These are phyloP conservation scores for Pandemis corylana DNA, from an alignment of 2,888 invertebrate species.

Conservation along the genomic window DNA sequence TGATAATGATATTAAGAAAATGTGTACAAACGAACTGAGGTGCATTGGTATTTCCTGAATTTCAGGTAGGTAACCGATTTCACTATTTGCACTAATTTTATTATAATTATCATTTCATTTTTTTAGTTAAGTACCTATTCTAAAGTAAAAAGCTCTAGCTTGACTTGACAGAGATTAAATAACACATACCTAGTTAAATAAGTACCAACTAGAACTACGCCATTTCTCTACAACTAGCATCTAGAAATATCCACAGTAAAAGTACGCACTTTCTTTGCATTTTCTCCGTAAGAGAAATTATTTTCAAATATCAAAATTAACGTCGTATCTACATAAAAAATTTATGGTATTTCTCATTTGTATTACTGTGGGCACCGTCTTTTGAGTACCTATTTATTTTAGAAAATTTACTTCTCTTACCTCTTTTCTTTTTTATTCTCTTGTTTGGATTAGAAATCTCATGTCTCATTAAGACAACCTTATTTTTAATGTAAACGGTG, in stretches of 20 bases:
- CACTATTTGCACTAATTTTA: too few species aligned
- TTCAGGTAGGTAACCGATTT: too few species aligned
- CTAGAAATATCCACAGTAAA: constrained; percentile 18
- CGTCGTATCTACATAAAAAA: background rate
- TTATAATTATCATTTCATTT: too few species aligned
- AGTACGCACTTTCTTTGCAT: constrained; percentile 28
- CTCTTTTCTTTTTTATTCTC: too few species aligned
- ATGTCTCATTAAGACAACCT: background rate
- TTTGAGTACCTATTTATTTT: background rate
- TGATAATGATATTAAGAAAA: background rate
- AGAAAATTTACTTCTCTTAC: too few species aligned
- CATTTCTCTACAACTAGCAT: background rate
- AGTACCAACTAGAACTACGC: background rate
- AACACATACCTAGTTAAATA: background rate
- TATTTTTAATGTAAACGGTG: background rate
- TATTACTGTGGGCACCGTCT: constrained; percentile 42
- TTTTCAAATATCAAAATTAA: constrained; percentile 17
- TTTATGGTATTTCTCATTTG: constrained; percentile 27
- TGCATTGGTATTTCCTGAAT: background rate
- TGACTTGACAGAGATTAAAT: background rate
- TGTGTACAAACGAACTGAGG: background rate
- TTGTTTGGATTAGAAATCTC: too few species aligned
- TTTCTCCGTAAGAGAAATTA: constrained; percentile 38
- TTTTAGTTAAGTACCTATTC: background rate
- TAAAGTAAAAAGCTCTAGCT: background rate